Percentiles rank a stretch among this genome's conserved stretches.
Conservation (phyloP, 2,797 vertebrate genomes). For the Bufotes viridis region DNA sequence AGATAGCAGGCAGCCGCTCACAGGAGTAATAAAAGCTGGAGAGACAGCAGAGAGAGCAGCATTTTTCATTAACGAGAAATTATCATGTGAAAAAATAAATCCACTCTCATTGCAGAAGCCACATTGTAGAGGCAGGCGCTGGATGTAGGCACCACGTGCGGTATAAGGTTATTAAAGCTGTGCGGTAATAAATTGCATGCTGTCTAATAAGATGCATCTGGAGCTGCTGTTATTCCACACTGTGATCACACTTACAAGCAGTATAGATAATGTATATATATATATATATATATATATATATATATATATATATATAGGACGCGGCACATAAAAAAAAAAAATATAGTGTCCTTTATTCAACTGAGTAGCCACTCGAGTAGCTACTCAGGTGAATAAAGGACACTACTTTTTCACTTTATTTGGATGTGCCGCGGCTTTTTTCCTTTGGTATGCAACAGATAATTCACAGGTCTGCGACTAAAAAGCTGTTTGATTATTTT, state of each 20-base stretch:
- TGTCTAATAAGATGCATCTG: background rate
- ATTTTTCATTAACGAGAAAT: constrained; percentile 36
- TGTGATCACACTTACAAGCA: background rate
- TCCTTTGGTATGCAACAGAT: no score
- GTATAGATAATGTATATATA: background rate
- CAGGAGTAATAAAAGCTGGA: constrained; percentile 6
- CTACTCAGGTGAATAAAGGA: no score
- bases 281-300: no score
- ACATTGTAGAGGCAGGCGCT: background rate
- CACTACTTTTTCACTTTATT: no score
- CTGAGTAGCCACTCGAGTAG: no score
- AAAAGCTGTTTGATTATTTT: no score
- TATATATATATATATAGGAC: no score
- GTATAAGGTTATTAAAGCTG: background rate
- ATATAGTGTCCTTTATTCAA: no score
- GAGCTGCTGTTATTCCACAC: background rate
- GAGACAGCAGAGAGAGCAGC: constrained; percentile 10
- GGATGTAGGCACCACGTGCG: background rate
- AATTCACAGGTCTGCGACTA: no score
- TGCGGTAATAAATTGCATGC: background rate
- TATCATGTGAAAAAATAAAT: constrained; percentile 30
- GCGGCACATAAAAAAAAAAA: no score
- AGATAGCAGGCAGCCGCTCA: constrained; percentile 15
- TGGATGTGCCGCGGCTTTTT: no score
- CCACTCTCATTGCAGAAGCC: background rate